phyloP scores from a whole-genome alignment of 2,797 vertebrate species.

The Danio tinwini region DNA sequence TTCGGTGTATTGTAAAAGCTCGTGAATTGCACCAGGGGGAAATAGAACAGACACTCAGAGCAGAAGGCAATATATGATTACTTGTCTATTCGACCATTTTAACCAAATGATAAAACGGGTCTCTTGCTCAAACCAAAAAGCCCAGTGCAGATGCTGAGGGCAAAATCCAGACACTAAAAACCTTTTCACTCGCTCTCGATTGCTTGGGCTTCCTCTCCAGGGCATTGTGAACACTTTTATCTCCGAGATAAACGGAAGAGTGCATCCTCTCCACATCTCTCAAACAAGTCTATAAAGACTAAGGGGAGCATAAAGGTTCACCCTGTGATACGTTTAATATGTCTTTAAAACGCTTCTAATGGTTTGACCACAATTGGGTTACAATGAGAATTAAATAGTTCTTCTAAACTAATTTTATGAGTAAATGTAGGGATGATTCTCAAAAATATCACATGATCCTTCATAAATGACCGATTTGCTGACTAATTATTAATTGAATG shows the following conservation, averaged over 20 bases:
- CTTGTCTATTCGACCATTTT: conserved; percentile 49
- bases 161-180: conserved; percentile 51
- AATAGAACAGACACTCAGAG: conserved; percentile 32
- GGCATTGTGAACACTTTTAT: conserved; percentile 62
- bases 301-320: conserved; percentile 46
- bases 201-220: conserved; percentile 55
- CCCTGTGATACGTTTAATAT: conserved; percentile 60
- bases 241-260: conserved; percentile 57
- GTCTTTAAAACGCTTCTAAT: conserved; percentile 63
- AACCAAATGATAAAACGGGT: conserved; percentile 48
- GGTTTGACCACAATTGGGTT: conserved; percentile 69
- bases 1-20: conserved; percentile 14
- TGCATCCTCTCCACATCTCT: conserved; percentile 52
- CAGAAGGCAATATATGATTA: conserved; percentile 54
- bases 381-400: conserved; percentile 58
- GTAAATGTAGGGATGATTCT: background rate
- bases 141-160: conserved; percentile 39
- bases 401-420: background rate
- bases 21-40: conserved; percentile 30
- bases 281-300: conserved; percentile 57
- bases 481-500: too few species aligned
- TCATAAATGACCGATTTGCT: too few species aligned
- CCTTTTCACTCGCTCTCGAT: conserved; percentile 51
- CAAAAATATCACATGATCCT: background rate
- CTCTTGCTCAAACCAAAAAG: conserved; percentile 54